Evolutionary conservation across 1,140 invertebrate genomes (phyloP).

Genomic region (Drosophila miranda): DNA sequence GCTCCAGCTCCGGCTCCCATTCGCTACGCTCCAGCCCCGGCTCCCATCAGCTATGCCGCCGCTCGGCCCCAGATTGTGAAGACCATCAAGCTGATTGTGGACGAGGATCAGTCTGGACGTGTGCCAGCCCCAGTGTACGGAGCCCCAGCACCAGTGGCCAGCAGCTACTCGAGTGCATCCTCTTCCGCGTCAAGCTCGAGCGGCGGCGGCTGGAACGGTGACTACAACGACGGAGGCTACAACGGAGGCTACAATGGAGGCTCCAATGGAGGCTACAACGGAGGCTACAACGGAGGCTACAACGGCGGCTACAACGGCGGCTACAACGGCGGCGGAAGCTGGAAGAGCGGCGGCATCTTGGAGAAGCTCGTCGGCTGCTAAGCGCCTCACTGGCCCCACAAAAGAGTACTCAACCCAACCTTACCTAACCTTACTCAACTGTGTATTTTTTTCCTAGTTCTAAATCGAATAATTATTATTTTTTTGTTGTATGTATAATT

Average conservation of each 20-base stretch:
- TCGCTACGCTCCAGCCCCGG: slow-evolving; percentile 15
- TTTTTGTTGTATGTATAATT: slow-evolving; percentile 24
- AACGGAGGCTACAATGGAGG: slow-evolving; percentile 27
- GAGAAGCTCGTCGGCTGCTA: slow-evolving; percentile 75
- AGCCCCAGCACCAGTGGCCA: slow-evolving; percentile 46
- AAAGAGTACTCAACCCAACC: background rate
- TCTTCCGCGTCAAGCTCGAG: slow-evolving; percentile 29
- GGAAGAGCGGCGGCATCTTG: slow-evolving; percentile 74
- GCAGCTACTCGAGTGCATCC: slow-evolving; percentile 40
- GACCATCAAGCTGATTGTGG: slow-evolving; percentile 73
- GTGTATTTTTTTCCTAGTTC: slow-evolving; percentile 56
- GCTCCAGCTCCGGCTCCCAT: slow-evolving; percentile 22
- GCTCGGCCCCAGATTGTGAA: slow-evolving; percentile 55
- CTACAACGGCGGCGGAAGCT: slow-evolving; percentile 34
- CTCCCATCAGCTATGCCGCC: slow-evolving; percentile 19
- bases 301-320: slow-evolving; percentile 26
- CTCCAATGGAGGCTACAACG: slow-evolving; percentile 26
- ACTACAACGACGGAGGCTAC: slow-evolving; percentile 29
- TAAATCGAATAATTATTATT: slow-evolving; percentile 50
- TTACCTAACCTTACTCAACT: slow-evolving; percentile 34
- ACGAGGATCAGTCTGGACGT: slow-evolving; percentile 43
- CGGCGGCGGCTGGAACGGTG: slow-evolving; percentile 23
- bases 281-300: slow-evolving; percentile 41
- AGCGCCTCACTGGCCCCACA: background rate
- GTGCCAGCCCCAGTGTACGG: slow-evolving; percentile 61